phyloP scores from a whole-genome alignment of 2,888 invertebrate genomes.

The Rotaria sp. region DNA sequence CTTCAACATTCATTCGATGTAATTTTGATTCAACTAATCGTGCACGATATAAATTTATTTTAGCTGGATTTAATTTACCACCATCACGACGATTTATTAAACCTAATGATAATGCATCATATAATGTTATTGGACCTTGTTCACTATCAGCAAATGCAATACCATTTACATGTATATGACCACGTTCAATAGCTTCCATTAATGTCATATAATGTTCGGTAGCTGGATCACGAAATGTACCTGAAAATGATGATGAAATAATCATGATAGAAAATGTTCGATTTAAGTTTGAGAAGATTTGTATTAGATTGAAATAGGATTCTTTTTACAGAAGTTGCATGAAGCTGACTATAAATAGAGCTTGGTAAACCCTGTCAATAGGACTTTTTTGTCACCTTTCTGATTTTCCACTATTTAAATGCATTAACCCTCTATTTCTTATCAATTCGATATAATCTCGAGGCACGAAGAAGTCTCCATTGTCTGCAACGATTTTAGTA shows the following conservation, averaged over 20 bases:
- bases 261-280: too few species aligned
- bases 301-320: too few species aligned
- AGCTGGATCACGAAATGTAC: constrained; percentile 38
- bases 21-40: constrained; percentile 35
- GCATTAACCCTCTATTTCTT: too few species aligned
- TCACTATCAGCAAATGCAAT: constrained; percentile 37
- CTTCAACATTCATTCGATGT: constrained; percentile 38
- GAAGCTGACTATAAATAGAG: too few species aligned
- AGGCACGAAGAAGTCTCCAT: too few species aligned
- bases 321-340: too few species aligned
- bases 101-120: constrained; percentile 55
- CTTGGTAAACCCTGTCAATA: too few species aligned
- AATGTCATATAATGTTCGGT: constrained; percentile 35
- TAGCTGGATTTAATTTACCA: constrained; percentile 47
- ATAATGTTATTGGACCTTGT: constrained; percentile 52
- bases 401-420: too few species aligned
- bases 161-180: constrained; percentile 38
- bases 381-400: too few species aligned
- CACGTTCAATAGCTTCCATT: constrained; percentile 38
- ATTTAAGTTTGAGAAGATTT: too few species aligned
- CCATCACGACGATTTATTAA: constrained; percentile 47
- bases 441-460: too few species aligned
- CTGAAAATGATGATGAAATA: neutral
- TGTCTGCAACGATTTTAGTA: too few species aligned
- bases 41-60: constrained; percentile 17